Conservation (phyloP, 2,888 invertebrate genomes). For the Apamea sordens region DNA sequence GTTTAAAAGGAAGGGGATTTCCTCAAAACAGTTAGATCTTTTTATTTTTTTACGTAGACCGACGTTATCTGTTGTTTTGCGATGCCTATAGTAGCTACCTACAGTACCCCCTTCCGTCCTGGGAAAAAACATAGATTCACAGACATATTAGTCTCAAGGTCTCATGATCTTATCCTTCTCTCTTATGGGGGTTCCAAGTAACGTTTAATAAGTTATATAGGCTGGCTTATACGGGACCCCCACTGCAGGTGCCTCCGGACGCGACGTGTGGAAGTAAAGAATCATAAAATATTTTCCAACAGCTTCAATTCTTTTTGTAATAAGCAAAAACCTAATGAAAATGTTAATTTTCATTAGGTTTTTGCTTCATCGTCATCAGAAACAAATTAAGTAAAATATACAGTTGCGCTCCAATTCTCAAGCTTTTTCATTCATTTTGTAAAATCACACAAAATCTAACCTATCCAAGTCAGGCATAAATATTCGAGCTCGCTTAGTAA, state of each 20-base stretch:
- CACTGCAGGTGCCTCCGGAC: not conserved
- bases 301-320: not conserved
- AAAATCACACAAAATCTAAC: no score
- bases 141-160: not conserved
- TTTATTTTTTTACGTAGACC: not conserved
- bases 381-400: not conserved
- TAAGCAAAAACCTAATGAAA: not conserved
- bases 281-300: not conserved
- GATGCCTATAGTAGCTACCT: not conserved
- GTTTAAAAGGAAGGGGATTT: constrained; percentile 9
- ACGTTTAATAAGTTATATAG: no score
- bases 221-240: no score
- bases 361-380: no score
- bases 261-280: not conserved
- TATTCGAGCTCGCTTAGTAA: no score
- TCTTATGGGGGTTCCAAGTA: not conserved
- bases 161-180: no score
- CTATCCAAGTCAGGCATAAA: no score
- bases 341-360: no score
- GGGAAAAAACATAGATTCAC: not conserved
- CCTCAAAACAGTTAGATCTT: not conserved
- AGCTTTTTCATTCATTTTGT: no score
- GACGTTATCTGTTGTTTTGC: not conserved
- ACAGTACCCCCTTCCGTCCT: not conserved
- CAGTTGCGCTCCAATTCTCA: no score